These are phyloP conservation scores for Armadillidium nasatum DNA, from an alignment of 1,140 invertebrate species.

Conservation along the genomic window DNA sequence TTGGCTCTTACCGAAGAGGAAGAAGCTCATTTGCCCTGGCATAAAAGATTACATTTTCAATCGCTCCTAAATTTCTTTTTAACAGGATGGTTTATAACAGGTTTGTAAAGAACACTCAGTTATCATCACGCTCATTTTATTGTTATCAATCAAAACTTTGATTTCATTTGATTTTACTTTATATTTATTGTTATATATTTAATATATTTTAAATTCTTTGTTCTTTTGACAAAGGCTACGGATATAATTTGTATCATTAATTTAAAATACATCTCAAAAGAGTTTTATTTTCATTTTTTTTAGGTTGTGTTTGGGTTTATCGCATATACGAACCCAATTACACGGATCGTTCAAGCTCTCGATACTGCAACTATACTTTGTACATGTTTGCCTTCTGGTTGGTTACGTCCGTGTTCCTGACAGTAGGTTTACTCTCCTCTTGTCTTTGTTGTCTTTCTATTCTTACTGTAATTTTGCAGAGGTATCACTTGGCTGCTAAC, in stretches of 20 bases:
- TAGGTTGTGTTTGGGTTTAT: slow-evolving; percentile 63
- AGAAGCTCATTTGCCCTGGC: slow-evolving; percentile 56
- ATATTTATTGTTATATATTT: too few species aligned
- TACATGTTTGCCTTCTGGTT: slow-evolving; percentile 67
- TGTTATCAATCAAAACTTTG: too few species aligned
- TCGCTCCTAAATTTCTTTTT: slow-evolving; percentile 59
- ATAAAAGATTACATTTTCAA: slow-evolving; percentile 55
- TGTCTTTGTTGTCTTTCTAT: slow-evolving; percentile 58
- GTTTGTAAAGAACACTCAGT: slow-evolving; percentile 48
- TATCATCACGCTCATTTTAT: neutral
- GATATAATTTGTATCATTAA: too few species aligned
- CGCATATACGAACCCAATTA: slow-evolving; percentile 61
- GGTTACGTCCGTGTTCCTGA: slow-evolving; percentile 59
- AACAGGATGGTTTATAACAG: slow-evolving; percentile 63
- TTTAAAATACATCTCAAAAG: too few species aligned
- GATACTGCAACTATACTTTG: slow-evolving; percentile 62
- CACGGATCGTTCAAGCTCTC: slow-evolving; percentile 50
- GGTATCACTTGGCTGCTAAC: slow-evolving; percentile 10
- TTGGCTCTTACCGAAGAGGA: slow-evolving; percentile 55
- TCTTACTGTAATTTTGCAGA: slow-evolving; percentile 53
- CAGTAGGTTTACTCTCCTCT: slow-evolving; percentile 54
- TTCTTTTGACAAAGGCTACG: too few species aligned
- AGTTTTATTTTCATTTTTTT: too few species aligned
- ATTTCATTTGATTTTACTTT: too few species aligned
- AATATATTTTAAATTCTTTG: too few species aligned